Evolutionary conservation across 2,797 vertebrate species (phyloP).

Genomic region (Zenarchopterus dispar): DNA sequence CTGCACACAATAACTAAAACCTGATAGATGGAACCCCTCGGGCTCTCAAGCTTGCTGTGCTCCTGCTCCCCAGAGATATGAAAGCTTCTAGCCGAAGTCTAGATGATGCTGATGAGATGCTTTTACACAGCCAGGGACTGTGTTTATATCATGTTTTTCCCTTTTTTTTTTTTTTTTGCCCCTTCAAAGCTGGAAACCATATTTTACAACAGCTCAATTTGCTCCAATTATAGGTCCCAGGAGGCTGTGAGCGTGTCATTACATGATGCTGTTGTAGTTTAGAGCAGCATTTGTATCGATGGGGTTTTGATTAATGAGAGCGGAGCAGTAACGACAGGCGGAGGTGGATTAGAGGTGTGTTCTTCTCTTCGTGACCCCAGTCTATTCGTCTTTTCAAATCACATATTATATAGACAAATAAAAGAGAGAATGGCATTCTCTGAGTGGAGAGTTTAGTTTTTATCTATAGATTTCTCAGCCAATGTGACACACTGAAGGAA

Average conservation of each 20-base stretch:
- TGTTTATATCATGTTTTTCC: slow-evolving; percentile 19
- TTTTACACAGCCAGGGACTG: slow-evolving; percentile 35
- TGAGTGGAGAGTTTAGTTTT: not conserved
- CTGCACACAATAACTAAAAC: slow-evolving; percentile 1
- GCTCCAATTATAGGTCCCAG: slow-evolving; percentile 57
- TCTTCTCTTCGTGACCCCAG: slow-evolving; percentile 12
- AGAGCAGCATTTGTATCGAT: slow-evolving; percentile 42
- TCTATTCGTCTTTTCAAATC: too few relatives aligned
- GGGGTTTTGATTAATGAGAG: slow-evolving; percentile 21
- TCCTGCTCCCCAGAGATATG: not conserved
- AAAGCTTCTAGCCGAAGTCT: slow-evolving; percentile 4
- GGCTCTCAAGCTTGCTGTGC: not conserved
- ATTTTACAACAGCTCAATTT: slow-evolving; percentile 50
- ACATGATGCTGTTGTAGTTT: slow-evolving; percentile 8
- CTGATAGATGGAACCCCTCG: not conserved
- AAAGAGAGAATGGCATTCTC: not conserved
- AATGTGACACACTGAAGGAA: not conserved
- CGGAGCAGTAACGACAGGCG: not conserved
- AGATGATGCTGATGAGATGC: slow-evolving; percentile 27
- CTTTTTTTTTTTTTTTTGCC: slow-evolving; percentile 1
- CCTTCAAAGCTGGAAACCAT: slow-evolving; percentile 45
- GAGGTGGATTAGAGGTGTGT: not conserved
- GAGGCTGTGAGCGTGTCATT: slow-evolving; percentile 10
- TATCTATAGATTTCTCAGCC: not conserved
- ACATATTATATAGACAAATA: not conserved